Conservation (phyloP, 2,888 invertebrate genomes). For the Caenorhabditis panamensis region DNA sequence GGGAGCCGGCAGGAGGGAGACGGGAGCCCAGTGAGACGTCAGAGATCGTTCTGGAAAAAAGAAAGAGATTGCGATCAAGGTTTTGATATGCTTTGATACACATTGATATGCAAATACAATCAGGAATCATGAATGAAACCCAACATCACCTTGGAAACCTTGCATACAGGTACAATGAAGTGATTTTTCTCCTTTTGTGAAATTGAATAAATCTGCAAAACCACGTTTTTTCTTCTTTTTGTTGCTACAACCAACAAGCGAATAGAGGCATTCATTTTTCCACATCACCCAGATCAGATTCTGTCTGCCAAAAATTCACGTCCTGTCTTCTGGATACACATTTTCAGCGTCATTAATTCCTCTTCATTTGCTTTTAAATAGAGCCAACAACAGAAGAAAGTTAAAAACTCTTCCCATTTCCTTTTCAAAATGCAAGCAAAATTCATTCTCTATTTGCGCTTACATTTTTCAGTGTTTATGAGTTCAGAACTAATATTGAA, state of each 20-base stretch:
- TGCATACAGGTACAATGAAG: slow-evolving; percentile 6
- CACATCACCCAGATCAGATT: neutral
- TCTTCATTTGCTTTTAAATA: neutral
- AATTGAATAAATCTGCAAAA: neutral
- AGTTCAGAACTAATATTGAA: too few species aligned
- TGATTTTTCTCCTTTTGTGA: neutral
- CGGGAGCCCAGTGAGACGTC: slow-evolving; percentile 21
- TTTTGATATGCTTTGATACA: too few species aligned
- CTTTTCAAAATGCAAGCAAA: slow-evolving; percentile 6
- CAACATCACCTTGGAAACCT: slow-evolving; percentile 7
- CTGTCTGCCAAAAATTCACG: neutral
- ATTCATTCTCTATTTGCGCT: neutral
- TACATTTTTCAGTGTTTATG: slow-evolving; percentile 12
- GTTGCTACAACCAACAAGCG: neutral
- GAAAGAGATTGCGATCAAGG: too few species aligned
- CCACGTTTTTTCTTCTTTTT: neutral
- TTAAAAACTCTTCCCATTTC: neutral
- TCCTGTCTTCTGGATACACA: slow-evolving; percentile 34
- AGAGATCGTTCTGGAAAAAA: slow-evolving; percentile 26
- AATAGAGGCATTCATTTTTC: neutral
- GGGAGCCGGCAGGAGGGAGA: slow-evolving; percentile 26
- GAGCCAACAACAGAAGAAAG: slow-evolving; percentile 2
- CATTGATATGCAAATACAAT: slow-evolving; percentile 43
- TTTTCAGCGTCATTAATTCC: slow-evolving; percentile 3
- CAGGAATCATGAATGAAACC: neutral